Base-by-base conservation (phyloP, 2,113 vertebrate genomes). In the Chrysemys picta region DNA sequence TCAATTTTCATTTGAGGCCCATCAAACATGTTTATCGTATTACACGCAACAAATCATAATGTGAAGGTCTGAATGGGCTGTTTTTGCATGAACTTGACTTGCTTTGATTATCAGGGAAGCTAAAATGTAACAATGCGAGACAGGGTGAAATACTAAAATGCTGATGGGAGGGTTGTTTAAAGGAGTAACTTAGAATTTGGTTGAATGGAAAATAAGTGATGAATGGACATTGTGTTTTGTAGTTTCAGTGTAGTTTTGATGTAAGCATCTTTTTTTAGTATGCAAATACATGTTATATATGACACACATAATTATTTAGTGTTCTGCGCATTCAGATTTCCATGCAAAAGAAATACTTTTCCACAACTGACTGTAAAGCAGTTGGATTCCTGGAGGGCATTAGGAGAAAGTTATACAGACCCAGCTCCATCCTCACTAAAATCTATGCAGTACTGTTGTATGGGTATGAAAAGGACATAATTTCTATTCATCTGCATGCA, bases 101-200 rank as follows among this genome's bases (percentile, higher is more conserved):
- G 8, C 2, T 16, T 0, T 3, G 31, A 50, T 24, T 29, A 89
- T 65, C 56, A 22, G 53, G 45, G 31, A 80, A 86, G 81, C 21
- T 69, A 31, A 69, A 0, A 25, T 57, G 56, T 54, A 2, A 0
- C 6, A 5, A 52, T 1, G 2, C 49, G 8, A 10, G 10, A 75
- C 5, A 25, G 75, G 3, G 8, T 57, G 52, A 92, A 59, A 17
- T 54, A 7, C 22, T 80, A 25, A 84, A 86, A 56, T 45, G 21
- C 38, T 59, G 53, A 21, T 4, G 75, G 24, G n/a, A 76, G 22
- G n/a, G 27, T 3, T 47, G 2, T 82, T 82, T 10, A 31, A 24
- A 94, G 84, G 38, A 38, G 19, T 45, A 72, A 2, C 14, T 85
- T n/a, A 69, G 65, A 72, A 8, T 13, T 59, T 12, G 2, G 5